Percentiles rank a stretch among this genome's conserved stretches.
phyloP scores from a whole-genome alignment of 2,113 vertebrate genomes.

The Beaufortia kweichowensis region DNA sequence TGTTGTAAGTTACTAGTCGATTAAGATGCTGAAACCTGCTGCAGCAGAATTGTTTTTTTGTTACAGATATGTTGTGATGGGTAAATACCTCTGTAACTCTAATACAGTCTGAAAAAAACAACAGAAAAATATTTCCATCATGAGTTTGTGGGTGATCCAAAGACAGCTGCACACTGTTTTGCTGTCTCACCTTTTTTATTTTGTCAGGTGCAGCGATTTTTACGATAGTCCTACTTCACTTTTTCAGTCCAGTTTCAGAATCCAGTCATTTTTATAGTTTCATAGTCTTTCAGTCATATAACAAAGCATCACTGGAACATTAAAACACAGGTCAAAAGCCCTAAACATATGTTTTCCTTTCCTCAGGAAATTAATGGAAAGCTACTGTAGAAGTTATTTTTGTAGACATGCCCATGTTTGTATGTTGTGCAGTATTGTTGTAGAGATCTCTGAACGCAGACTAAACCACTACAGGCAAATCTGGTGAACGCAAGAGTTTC shows the following conservation, averaged over 20 bases:
- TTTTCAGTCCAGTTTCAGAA: too few relatives aligned
- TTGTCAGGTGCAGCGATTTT: slow-evolving; percentile 71
- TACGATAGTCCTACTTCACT: too few relatives aligned
- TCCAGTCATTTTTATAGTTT: too few relatives aligned
- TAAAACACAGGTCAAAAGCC: neutral
- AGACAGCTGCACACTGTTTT: slow-evolving; percentile 38
- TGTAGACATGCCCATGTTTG: too few relatives aligned
- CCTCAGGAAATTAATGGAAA: neutral
- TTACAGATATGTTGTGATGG: slow-evolving; percentile 31
- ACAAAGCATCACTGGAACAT: neutral
- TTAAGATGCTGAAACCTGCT: slow-evolving; percentile 25
- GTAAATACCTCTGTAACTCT: slow-evolving; percentile 32
- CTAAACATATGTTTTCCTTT: neutral
- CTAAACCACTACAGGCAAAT: neutral
- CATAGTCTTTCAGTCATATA: slow-evolving; percentile 15
- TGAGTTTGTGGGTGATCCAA: slow-evolving; percentile 40
- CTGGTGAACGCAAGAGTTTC: slow-evolving; percentile 1
- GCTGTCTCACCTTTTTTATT: slow-evolving; percentile 64
- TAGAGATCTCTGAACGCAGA: neutral
- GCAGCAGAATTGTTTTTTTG: slow-evolving; percentile 8
- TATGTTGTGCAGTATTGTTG: neutral
- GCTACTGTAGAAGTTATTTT: neutral
- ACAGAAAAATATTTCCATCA: slow-evolving; percentile 45
- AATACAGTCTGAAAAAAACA: slow-evolving; percentile 46
- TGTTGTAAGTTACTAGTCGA: slow-evolving; percentile 29